A percentile compares a stretch with the other conserved stretches of the same genome.
These are phyloP conservation scores for Leptogaster cylindrica DNA, from an alignment of 2,888 invertebrate species.

Conservation along the genomic window DNA sequence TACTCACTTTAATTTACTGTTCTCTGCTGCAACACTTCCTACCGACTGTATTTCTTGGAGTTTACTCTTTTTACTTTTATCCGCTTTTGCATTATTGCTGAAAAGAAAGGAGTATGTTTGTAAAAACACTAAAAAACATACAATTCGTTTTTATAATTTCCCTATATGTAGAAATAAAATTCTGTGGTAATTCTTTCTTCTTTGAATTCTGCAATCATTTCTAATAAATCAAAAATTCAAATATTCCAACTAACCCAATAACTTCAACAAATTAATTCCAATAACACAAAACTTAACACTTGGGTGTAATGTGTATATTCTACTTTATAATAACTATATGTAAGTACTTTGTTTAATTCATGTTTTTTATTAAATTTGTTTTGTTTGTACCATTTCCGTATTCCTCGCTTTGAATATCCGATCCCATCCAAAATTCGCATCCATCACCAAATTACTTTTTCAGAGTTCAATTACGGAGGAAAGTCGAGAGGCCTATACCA, in stretches of 20 bases:
- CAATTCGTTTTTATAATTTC: too few relatives aligned
- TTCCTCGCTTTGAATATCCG: slow-evolving; percentile 45
- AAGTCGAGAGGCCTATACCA: slow-evolving; percentile 91
- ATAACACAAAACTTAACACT: too few relatives aligned
- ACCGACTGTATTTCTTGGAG: too few relatives aligned
- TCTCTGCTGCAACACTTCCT: too few relatives aligned
- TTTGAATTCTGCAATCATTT: slow-evolving; percentile 49
- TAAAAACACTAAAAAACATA: too few relatives aligned
- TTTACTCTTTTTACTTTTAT: too few relatives aligned
- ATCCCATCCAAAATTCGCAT: slow-evolving; percentile 36
- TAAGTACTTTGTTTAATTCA: slow-evolving; percentile 39
- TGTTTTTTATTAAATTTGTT: slow-evolving; percentile 41
- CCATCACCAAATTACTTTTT: slow-evolving; percentile 52
- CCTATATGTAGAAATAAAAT: too few relatives aligned
- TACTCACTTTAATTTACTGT: too few relatives aligned
- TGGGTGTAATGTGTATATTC: slow-evolving; percentile 1
- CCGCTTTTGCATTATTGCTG: too few relatives aligned
- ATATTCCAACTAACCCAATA: background rate
- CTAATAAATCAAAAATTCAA: background rate
- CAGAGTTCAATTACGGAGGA: slow-evolving; percentile 86
- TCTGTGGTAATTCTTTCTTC: too few relatives aligned
- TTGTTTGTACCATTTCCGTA: slow-evolving; percentile 43
- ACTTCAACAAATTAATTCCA: background rate
- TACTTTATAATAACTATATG: slow-evolving; percentile 12
- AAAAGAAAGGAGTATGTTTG: too few relatives aligned